phyloP scores from a whole-genome alignment of 1,140 invertebrate species.

The Eueides isabella region DNA sequence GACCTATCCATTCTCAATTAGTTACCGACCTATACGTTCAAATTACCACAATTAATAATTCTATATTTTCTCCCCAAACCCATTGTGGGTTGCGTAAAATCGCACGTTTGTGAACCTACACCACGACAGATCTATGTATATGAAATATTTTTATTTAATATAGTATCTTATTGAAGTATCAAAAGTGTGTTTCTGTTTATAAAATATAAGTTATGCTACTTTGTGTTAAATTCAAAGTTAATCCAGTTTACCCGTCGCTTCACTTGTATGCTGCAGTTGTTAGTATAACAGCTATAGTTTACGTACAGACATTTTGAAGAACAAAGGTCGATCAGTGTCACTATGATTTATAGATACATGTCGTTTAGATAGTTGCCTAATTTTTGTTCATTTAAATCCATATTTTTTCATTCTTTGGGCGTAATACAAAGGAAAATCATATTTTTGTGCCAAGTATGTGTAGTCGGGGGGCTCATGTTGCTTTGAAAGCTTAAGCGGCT shows the following conservation, averaged over 20 bases:
- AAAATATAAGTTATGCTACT: neutral
- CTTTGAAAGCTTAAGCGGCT: constrained; percentile 4
- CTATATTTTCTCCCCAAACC: no score
- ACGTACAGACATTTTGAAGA: constrained; percentile 7
- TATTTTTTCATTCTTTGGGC: neutral
- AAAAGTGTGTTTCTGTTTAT: neutral
- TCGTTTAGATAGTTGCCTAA: neutral
- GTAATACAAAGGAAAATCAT: neutral
- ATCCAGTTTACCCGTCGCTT: neutral
- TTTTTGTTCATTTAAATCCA: neutral
- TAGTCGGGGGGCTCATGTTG: neutral
- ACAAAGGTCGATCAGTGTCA: constrained; percentile 6
- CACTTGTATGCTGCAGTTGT: neutral
- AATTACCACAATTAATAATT: no score
- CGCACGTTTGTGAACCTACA: no score
- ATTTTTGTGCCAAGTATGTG: neutral
- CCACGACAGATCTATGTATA: no score
- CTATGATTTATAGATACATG: constrained; percentile 14
- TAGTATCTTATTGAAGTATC: no score
- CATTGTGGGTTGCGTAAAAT: no score
- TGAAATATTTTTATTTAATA: no score
- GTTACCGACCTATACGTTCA: no score
- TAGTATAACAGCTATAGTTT: neutral
- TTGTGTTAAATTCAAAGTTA: neutral
- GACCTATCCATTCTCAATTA: no score